phyloP scores from a whole-genome alignment of 2,797 vertebrate species.

The Gymnoscopelus braueri region DNA sequence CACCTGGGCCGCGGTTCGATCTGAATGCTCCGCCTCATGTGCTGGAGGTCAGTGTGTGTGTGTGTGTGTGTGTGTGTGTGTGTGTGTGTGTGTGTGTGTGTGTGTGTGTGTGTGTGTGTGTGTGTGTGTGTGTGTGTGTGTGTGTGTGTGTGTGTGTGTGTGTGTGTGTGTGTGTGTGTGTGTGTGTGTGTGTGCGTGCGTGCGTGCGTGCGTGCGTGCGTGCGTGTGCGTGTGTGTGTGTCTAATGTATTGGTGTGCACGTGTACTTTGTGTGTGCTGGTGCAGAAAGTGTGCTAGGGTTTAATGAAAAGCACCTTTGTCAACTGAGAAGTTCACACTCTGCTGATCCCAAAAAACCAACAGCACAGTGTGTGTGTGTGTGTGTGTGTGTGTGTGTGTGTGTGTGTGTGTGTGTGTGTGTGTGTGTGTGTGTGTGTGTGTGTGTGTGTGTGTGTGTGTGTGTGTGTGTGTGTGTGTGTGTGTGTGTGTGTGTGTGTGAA shows the following conservation, averaged over 20 bases:
- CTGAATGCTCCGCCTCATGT: constrained; percentile 90
- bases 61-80: constrained; percentile 1
- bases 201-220: neutral
- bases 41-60: constrained; percentile 80
- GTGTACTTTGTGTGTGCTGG: neutral
- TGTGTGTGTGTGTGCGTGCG: neutral
- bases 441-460: constrained; percentile 42
- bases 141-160: neutral
- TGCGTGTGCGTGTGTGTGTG: constrained; percentile 2
- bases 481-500: neutral
- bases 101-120: neutral
- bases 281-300: constrained; percentile 40
- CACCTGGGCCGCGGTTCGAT: constrained; percentile 88
- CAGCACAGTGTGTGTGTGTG: constrained; percentile 14
- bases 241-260: neutral
- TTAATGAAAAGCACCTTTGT: constrained; percentile 69
- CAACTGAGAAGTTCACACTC: constrained; percentile 35
- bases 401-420: constrained; percentile 4
- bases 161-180: neutral
- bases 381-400: constrained; percentile 11
- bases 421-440: constrained; percentile 3
- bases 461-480: constrained; percentile 14
- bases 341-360: constrained; percentile 22
- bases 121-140: neutral
- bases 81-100: neutral